Base-by-base conservation (phyloP, 2,113 vertebrate genomes). In the Nansenia antarctica region DNA sequence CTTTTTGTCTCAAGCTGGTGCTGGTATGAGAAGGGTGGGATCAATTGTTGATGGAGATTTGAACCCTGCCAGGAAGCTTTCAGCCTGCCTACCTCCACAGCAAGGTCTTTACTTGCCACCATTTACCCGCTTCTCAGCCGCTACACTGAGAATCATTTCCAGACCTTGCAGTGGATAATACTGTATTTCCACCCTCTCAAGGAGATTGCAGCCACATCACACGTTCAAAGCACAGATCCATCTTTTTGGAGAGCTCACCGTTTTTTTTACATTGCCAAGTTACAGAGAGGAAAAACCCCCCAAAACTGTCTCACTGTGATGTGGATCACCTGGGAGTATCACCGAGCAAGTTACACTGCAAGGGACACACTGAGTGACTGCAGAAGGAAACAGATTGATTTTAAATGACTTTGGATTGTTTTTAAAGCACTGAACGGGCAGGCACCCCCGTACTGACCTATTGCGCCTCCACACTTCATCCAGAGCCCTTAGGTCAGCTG, bases 21-120 rank as follows among this genome's bases (percentile, higher is more conserved):
- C 30, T 29, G 52, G 30, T 29, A 58, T n/a, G 14, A 58, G 27
- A 26, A 31, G 55, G 4, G 55, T 58, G 55, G 30, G 29, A 31
- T 30, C 15, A 30, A 58, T 58, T 30, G 55, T 27, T 31, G 15
- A 11, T 29, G 3, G 3, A 58, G 55, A 58, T 29, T 32, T 14
- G 27, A n/a, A 31, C 27, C 27, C 27, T 58, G 55, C 55, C 55
- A 58, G 55, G 55, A 58, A 58, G 55, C 18, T 31, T 7, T 58
- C 14, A 32, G 18, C 18, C 29, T 58, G n/a, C n/a, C 45, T 20
- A 49, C n/a, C 8, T 20, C n/a, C 45, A 15, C 45, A 20, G 5
- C 45, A 20, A 20, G 7, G 45, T 5, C 39, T 42, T 11, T n/a
- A 49, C n/a, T n/a, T n/a, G n/a, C n/a, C n/a, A n/a, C n/a, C n/a